Evolutionary conservation across 2,113 vertebrate genomes (phyloP), one percentile per base, ranked within the genome.

Genomic region (Porphyrio hochstetteri): DNA sequence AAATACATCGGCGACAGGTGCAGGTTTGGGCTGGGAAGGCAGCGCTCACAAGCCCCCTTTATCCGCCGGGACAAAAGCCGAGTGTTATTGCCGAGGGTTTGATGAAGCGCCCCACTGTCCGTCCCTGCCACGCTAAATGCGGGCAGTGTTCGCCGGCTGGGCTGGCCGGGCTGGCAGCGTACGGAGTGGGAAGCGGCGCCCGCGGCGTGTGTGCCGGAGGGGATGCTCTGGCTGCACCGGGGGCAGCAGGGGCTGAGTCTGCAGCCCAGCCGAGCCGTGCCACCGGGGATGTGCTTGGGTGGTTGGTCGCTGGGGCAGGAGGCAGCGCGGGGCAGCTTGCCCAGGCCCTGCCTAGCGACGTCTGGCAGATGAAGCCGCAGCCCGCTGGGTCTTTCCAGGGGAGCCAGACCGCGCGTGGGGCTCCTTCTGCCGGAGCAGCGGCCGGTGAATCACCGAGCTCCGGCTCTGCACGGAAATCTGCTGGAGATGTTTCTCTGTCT

Each of bases 61-160:
- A 97, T 98, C 94, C 82, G 4, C 86, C 40, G 29, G 97, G 97
- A 98, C 98, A 98, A 97, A 93, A 93, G 79, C 70, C 52, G 69
- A 98, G 97, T 98, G 98, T 98, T 96, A 72, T 52, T 83, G 36
- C 96, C 77, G 94, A 81, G 9, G 48, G 85, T 85, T 59, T 46
- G 91, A 97, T 98, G 98, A 98, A 98, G 93, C 27, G 86, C 96
- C 94, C 93, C 93, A 96, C 93, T 98, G 98, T 98, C 86, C 86
- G 2, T 38, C 94, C 82, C 2, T 55, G 69, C 93, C 87, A 27
- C 8, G 5, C 95, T 98, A 95, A 98, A 97, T 97, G 84, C 96
- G 29, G 8, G 1, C 97, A 97, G 96, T 98, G 98, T 98, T 97
- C 55, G 92, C 83, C 10, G 90, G 50, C 79, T 40, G 19, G 80